phyloP scores from a whole-genome alignment of 1,140 invertebrate genomes.

The Mizuhopecten yessoensis region DNA sequence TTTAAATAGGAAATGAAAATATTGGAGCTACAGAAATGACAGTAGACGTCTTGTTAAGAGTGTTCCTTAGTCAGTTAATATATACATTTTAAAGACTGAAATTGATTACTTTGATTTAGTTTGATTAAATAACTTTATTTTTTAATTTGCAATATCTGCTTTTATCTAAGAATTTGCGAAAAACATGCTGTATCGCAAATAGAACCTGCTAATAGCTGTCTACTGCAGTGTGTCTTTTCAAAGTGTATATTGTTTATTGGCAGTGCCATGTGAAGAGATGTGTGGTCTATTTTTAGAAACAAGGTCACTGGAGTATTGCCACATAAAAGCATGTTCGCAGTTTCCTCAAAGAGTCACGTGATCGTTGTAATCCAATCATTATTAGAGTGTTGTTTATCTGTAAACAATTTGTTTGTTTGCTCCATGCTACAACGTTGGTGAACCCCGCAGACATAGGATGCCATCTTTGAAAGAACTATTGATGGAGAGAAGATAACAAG shows the following conservation, averaged over 20 bases:
- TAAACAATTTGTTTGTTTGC: constrained; percentile 82
- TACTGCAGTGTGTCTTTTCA: constrained; percentile 10
- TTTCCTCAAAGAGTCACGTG: constrained; percentile 75
- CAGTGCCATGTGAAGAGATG: constrained; percentile 57
- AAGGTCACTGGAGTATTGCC: constrained; percentile 68
- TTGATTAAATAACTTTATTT: no score
- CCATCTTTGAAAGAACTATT: constrained; percentile 71
- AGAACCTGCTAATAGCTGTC: neutral
- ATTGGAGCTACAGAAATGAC: neutral
- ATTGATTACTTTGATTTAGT: constrained; percentile 29
- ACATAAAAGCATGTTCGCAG: constrained; percentile 70
- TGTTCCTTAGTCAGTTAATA: neutral
- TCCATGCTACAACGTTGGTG: constrained; percentile 73
- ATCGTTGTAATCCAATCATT: constrained; percentile 77
- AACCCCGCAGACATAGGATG: constrained; percentile 76
- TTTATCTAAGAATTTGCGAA: no score
- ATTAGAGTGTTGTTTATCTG: constrained; percentile 78
- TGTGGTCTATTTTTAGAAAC: constrained; percentile 69
- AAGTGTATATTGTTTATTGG: constrained; percentile 35
- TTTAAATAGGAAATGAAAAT: no score
- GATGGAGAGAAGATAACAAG: constrained; percentile 70
- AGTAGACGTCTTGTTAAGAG: no score
- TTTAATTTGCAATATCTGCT: no score
- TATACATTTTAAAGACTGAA: neutral
- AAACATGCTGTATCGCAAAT: neutral